Conservation (phyloP, 2,113 vertebrate species). For the Gnathonemus echidnorhynchus region DNA sequence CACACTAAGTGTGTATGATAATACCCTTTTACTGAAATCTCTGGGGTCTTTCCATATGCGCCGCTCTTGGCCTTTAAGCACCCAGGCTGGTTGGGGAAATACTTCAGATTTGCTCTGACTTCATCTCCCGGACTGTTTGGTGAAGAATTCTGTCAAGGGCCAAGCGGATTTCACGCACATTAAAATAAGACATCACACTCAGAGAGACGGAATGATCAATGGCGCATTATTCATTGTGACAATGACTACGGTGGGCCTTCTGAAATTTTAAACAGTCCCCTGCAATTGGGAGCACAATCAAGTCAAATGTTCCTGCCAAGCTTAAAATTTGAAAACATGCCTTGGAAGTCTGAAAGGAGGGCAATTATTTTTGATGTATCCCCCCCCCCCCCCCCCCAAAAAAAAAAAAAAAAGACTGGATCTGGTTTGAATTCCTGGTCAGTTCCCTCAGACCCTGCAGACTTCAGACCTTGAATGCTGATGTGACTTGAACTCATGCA, state of each 20-base stretch:
- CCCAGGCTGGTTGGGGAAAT: constrained; percentile 6
- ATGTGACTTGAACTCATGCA: background rate
- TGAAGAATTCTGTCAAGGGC: constrained; percentile 26
- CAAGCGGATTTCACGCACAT: constrained; percentile 22
- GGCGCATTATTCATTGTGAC: constrained; percentile 38
- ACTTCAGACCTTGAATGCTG: constrained; percentile 21
- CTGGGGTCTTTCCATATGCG: background rate
- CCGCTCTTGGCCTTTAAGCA: constrained; percentile 19
- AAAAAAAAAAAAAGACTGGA: background rate
- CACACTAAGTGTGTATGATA: background rate
- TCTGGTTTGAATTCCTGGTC: constrained; percentile 16
- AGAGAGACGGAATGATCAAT: constrained; percentile 33
- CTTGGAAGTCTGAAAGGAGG: constrained; percentile 25
- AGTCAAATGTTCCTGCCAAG: constrained; percentile 13
- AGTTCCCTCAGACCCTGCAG: background rate
- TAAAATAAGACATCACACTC: constrained; percentile 27
- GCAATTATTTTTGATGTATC: constrained; percentile 26
- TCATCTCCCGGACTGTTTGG: constrained; percentile 30
- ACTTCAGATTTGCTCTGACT: constrained; percentile 30
- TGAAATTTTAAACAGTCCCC: constrained; percentile 29
- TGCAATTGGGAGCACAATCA: background rate
- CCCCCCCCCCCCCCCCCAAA: background rate
- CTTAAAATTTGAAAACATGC: constrained; percentile 11
- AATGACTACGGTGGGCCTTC: constrained; percentile 23
- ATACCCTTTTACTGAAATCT: constrained; percentile 11